A percentile compares a stretch with the other conserved stretches of the same genome.
Conservation (phyloP, 2,797 vertebrate species). For the Sciurus vulgaris region DNA sequence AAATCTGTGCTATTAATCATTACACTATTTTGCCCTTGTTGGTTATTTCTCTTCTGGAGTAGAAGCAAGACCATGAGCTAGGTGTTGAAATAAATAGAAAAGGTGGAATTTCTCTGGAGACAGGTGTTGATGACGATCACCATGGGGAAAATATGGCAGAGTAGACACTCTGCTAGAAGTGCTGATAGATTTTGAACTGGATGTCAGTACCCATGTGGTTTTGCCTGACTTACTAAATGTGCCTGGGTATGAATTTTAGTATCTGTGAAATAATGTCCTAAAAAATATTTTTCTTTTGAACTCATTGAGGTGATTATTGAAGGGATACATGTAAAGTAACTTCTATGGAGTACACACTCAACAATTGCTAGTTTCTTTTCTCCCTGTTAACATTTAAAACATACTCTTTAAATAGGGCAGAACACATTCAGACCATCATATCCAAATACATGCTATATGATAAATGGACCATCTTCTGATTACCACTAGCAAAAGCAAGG, state of each 20-base stretch:
- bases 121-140: neutral
- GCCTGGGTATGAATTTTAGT: neutral
- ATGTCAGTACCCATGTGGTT: neutral
- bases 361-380: conserved; percentile 7
- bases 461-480: conserved; percentile 36
- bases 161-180: neutral
- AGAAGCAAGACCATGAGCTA: conserved; percentile 21
- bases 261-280: neutral
- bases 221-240: neutral
- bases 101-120: neutral
- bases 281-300: conserved; percentile 24
- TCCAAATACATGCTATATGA: neutral
- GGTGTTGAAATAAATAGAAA: conserved; percentile 42
- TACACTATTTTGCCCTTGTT: neutral
- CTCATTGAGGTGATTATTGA: neutral
- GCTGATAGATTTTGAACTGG: neutral
- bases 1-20: neutral
- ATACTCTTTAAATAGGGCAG: conserved; percentile 14
- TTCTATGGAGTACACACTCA: neutral
- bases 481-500: conserved; percentile 37
- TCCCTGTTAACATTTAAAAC: conserved; percentile 26
- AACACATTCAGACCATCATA: conserved; percentile 45
- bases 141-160: neutral
- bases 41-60: neutral
- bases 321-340: neutral